Evolutionary conservation across 2,113 vertebrate species (phyloP).

Genomic region (Oostethus manadensis): DNA sequence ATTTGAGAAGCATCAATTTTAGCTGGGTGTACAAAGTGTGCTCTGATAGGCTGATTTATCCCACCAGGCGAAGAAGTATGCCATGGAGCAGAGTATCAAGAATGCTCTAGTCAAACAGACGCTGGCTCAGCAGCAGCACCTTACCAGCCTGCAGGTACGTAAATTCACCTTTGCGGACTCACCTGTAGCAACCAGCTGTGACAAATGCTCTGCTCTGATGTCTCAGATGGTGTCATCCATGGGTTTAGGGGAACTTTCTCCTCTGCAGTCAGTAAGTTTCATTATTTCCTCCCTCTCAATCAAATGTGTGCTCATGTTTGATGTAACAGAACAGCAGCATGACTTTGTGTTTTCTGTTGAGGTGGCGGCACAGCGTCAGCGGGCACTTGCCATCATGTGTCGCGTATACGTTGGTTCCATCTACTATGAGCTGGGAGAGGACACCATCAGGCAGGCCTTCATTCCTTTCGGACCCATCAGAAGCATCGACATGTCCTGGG

Average conservation of each 20-base stretch:
- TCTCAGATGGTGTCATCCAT: conserved; percentile 99
- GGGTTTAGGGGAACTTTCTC: conserved; percentile 99
- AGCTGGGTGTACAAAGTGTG: neutral
- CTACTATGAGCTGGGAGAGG: conserved; percentile 97
- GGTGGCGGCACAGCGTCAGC: conserved; percentile 97
- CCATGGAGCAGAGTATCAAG: conserved; percentile 99
- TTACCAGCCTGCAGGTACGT: conserved; percentile 94
- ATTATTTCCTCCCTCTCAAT: conserved; percentile 63
- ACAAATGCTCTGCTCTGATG: conserved; percentile 45
- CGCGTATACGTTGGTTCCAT: conserved; percentile 98
- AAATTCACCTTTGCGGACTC: neutral
- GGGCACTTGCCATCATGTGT: conserved; percentile 98
- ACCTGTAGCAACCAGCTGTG: no score
- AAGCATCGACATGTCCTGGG: conserved; percentile 99
- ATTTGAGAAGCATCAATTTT: no score
- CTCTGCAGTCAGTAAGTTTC: conserved; percentile 99
- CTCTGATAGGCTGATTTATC: neutral
- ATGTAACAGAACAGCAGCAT: conserved; percentile 51
- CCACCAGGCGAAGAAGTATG: conserved; percentile 97
- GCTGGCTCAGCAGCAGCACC: conserved; percentile 87
- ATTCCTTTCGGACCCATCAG: conserved; percentile 98
- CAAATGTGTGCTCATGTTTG: neutral
- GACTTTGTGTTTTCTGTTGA: conserved; percentile 57
- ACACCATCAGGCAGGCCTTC: conserved; percentile 97
- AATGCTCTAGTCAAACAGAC: conserved; percentile 99